Evolutionary conservation across 2,888 invertebrate genomes (phyloP).

Genomic region (Beris chalybata): DNA sequence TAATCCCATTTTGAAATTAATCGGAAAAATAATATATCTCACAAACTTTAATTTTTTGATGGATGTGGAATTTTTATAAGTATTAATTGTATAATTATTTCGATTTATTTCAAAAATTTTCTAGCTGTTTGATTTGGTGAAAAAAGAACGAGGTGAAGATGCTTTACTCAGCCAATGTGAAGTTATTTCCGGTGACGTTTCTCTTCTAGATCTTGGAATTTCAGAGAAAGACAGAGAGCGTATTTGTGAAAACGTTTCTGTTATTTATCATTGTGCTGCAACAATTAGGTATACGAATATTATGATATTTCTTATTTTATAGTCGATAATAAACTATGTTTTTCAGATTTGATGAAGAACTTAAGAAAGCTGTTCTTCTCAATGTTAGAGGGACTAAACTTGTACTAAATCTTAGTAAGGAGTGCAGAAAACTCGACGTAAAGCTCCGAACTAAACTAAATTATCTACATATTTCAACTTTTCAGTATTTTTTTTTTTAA

Average conservation of each 20-base stretch:
- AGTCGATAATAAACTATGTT: neutral
- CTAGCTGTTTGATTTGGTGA: slow-evolving; percentile 77
- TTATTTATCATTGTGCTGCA: slow-evolving; percentile 85
- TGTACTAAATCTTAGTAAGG: slow-evolving; percentile 79
- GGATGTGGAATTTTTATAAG: no score
- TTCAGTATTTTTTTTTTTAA: neutral
- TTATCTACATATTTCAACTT: neutral
- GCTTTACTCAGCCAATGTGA: slow-evolving; percentile 67
- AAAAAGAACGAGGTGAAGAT: slow-evolving; percentile 64
- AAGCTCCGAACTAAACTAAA: slow-evolving; percentile 36
- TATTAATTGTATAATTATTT: no score
- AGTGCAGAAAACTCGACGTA: slow-evolving; percentile 74
- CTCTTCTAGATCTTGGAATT: slow-evolving; percentile 68
- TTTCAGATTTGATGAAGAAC: slow-evolving; percentile 80
- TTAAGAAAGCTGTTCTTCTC: slow-evolving; percentile 86
- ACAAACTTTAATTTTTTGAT: no score
- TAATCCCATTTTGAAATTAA: no score
- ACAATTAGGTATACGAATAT: slow-evolving; percentile 60
- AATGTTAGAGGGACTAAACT: slow-evolving; percentile 91
- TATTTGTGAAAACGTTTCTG: slow-evolving; percentile 69
- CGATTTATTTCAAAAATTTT: neutral
- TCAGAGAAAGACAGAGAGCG: slow-evolving; percentile 66
- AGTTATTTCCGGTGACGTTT: slow-evolving; percentile 74
- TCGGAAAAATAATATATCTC: no score
- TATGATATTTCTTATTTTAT: neutral